A percentile compares a stretch with the other conserved stretches of the same genome.
phyloP scores from a whole-genome alignment of 2,113 vertebrate genomes.

The Camelus dromedarius region DNA sequence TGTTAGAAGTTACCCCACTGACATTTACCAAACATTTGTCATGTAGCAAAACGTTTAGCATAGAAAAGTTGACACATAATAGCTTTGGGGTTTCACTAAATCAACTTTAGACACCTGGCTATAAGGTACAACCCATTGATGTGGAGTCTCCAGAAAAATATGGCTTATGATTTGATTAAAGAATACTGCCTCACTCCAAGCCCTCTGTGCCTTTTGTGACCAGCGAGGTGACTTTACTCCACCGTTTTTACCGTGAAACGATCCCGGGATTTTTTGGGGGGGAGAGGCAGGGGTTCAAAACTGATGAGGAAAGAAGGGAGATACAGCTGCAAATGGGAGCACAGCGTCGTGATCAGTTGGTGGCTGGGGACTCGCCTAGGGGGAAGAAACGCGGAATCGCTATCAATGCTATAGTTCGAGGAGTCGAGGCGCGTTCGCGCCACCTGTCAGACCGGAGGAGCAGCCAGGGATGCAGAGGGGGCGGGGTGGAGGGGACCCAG shows the following conservation, averaged over 20 bases:
- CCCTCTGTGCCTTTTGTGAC: background rate
- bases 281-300: background rate
- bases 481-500: background rate
- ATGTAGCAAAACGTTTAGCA: conserved; percentile 52
- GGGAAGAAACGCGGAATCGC: background rate
- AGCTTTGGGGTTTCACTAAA: conserved; percentile 55
- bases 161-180: background rate
- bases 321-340: background rate
- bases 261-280: background rate
- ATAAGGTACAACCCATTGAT: background rate
- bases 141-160: background rate
- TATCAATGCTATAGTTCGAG: background rate
- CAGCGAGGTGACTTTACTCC: background rate
- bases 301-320: background rate
- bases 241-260: background rate
- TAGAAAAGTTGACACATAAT: conserved; percentile 49
- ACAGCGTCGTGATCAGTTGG: background rate
- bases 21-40: conserved; percentile 67
- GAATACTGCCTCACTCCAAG: background rate
- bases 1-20: conserved; percentile 49
- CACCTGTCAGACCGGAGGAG: conserved; percentile 59
- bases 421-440: background rate
- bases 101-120: conserved; percentile 38
- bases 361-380: background rate
- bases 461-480: background rate